Percentiles rank a stretch among this genome's conserved stretches.
phyloP scores from a whole-genome alignment of 37 sponge, comb jelly and placozoan species.

The Lycopodina hypogea region DNA sequence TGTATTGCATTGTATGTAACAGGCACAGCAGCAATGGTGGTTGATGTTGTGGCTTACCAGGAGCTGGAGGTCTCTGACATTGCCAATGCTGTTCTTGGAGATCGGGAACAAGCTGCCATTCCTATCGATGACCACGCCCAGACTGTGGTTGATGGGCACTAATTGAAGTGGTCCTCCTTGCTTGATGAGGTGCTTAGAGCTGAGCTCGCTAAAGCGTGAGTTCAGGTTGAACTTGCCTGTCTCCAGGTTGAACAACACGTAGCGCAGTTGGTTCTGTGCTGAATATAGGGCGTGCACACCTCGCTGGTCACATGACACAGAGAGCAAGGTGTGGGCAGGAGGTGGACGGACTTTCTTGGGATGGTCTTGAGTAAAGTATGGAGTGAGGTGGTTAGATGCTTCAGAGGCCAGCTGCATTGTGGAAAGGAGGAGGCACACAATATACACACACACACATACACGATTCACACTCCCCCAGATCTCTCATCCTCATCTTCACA shows the following conservation, averaged over 20 bases:
- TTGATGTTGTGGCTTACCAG: slow-evolving; percentile 31
- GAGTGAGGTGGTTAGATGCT: slow-evolving; percentile 19
- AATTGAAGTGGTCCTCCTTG: slow-evolving; percentile 37
- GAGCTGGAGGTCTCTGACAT: slow-evolving; percentile 45
- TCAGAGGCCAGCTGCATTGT: slow-evolving; percentile 27
- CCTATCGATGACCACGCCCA: slow-evolving; percentile 33
- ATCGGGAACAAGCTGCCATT: slow-evolving; percentile 55
- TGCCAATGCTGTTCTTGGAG: slow-evolving; percentile 26
- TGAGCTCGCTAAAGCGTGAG: slow-evolving; percentile 45
- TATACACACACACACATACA: slow-evolving; percentile 8
- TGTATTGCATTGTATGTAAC: not conserved
- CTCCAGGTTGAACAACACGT: slow-evolving; percentile 35
- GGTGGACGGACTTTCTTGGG: slow-evolving; percentile 24
- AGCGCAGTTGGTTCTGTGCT: slow-evolving; percentile 1
- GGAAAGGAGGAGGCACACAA: not conserved
- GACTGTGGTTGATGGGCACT: slow-evolving; percentile 36
- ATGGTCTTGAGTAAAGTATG: slow-evolving; percentile 25
- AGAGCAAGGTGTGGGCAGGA: slow-evolving; percentile 11
- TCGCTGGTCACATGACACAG: slow-evolving; percentile 31
- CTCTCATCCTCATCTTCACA: not conserved
- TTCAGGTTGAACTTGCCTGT: slow-evolving; percentile 20
- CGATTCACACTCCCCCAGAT: not conserved
- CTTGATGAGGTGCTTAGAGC: slow-evolving; percentile 34
- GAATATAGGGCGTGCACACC: slow-evolving; percentile 43
- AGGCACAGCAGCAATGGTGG: no score